phyloP scores from a whole-genome alignment of 53 echinoderm and acorn worm genomes.

The Apostichopus leukothele region DNA sequence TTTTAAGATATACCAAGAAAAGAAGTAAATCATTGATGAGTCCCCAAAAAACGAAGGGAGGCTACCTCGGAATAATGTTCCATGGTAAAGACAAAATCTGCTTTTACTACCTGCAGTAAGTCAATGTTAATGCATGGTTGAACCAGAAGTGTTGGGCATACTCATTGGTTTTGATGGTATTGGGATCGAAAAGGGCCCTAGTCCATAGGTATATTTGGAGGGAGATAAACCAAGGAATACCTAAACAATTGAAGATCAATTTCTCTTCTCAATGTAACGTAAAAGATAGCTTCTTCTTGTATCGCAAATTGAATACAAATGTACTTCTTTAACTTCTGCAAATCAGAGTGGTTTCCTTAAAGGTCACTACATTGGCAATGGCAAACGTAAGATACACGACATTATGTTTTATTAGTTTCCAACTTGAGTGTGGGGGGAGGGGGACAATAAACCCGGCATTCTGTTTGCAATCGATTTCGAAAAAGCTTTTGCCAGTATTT shows the following conservation, averaged over 20 bases:
- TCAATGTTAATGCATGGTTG: too few relatives aligned
- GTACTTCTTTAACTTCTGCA: not conserved
- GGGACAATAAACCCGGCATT: not conserved
- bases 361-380: not conserved
- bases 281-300: not conserved
- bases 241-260: conserved; percentile 8
- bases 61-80: too few relatives aligned
- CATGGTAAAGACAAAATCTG: too few relatives aligned
- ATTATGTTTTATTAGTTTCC: conserved; percentile 6
- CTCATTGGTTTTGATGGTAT: too few relatives aligned
- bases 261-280: conserved; percentile 30
- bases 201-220: not conserved
- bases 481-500: not conserved
- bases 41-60: too few relatives aligned
- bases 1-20: too few relatives aligned
- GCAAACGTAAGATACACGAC: not conserved
- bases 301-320: not conserved
- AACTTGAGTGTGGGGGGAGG: not conserved
- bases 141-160: too few relatives aligned
- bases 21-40: too few relatives aligned
- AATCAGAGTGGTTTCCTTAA: conserved; percentile 1
- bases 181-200: too few relatives aligned
- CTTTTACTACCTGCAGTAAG: too few relatives aligned
- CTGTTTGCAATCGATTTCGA: not conserved
- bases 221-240: too few relatives aligned